These are phyloP conservation scores for Oryzias javanicus DNA, from an alignment of 2,113 vertebrate genomes.

Conservation along the genomic window DNA sequence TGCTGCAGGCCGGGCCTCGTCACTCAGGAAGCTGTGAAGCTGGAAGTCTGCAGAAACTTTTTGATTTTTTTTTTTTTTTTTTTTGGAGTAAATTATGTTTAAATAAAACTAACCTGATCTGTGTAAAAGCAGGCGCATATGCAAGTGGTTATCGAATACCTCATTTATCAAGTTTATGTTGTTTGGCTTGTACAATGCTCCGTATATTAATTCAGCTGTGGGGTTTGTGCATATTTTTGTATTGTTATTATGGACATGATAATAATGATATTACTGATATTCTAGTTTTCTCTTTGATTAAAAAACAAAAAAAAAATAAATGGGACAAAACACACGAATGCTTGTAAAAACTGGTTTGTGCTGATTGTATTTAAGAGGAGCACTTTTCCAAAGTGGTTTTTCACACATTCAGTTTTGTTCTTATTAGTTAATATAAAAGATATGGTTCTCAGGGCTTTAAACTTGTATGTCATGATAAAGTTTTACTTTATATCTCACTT, in stretches of 20 bases:
- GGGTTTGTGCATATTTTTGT: slow-evolving; percentile 82
- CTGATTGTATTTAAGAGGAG: slow-evolving; percentile 82
- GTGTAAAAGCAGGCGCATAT: slow-evolving; percentile 76
- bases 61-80: slow-evolving; percentile 63
- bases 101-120: slow-evolving; percentile 70
- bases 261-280: slow-evolving; percentile 79
- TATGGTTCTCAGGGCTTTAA: slow-evolving; percentile 83
- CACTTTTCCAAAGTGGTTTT: slow-evolving; percentile 78
- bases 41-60: slow-evolving; percentile 63
- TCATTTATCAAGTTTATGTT: slow-evolving; percentile 78
- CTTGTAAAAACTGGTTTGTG: slow-evolving; percentile 80
- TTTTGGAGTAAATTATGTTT: slow-evolving; percentile 66
- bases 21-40: slow-evolving; percentile 75
- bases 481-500: slow-evolving; percentile 79
- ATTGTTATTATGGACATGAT: slow-evolving; percentile 75
- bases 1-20: slow-evolving; percentile 66
- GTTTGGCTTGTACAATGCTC: slow-evolving; percentile 78
- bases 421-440: slow-evolving; percentile 81
- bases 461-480: slow-evolving; percentile 82
- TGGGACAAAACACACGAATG: slow-evolving; percentile 73
- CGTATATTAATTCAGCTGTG: slow-evolving; percentile 77
- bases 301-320: slow-evolving; percentile 67
- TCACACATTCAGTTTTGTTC: slow-evolving; percentile 79
- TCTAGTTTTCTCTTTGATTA: slow-evolving; percentile 76
- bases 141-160: slow-evolving; percentile 80